These are phyloP conservation scores for Laticauda laticaudata DNA, from an alignment of 2,113 vertebrate species.

Conservation along the genomic window DNA sequence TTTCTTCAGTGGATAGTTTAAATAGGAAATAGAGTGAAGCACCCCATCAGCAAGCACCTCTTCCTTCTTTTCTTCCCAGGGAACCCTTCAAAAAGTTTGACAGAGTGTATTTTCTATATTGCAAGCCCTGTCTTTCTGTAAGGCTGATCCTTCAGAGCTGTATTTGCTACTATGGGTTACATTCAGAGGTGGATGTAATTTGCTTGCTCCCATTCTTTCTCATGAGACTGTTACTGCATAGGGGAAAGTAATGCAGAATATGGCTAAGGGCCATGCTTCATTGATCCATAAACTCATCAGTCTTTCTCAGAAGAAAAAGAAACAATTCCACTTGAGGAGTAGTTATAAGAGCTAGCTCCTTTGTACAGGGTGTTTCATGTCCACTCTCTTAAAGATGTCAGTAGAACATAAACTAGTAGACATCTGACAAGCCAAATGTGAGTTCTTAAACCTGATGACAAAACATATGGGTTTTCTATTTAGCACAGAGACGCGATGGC, in stretches of 20 bases:
- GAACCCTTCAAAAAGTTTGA: background rate
- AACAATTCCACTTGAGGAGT: background rate
- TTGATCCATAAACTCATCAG: background rate
- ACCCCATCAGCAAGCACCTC: too few relatives aligned
- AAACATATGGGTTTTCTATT: background rate
- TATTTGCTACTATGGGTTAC: background rate
- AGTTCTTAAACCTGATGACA: background rate
- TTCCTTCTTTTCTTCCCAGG: background rate
- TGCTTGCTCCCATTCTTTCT: background rate
- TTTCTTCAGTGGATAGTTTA: conserved; percentile 33
- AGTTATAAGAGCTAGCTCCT: background rate
- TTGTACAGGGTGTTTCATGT: background rate
- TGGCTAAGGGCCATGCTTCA: background rate
- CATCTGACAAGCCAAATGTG: background rate
- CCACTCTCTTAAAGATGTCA: background rate
- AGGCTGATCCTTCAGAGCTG: background rate
- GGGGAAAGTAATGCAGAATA: background rate
- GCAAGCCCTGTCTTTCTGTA: background rate
- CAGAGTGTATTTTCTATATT: background rate
- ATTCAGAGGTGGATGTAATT: background rate
- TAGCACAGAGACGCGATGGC: background rate
- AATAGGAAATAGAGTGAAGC: background rate
- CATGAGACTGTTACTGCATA: background rate
- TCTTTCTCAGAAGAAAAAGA: background rate
- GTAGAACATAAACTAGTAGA: background rate